phyloP scores from a whole-genome alignment of 2,113 vertebrate genomes.

The cattle (Bos taurus) region DNA sequence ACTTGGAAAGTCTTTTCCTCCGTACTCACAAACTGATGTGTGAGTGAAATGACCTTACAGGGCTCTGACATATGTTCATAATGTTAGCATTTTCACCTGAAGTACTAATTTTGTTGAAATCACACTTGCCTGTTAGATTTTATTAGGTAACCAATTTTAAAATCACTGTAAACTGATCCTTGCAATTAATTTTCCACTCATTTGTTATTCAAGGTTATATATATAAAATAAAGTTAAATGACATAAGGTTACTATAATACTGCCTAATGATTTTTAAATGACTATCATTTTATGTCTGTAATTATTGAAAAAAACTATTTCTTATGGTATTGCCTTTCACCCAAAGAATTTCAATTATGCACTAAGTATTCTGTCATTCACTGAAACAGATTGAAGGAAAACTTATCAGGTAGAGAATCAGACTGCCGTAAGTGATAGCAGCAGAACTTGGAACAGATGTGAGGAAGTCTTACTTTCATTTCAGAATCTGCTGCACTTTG shows the following conservation, averaged over 20 bases:
- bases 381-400: neutral
- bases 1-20: slow-evolving; percentile 22
- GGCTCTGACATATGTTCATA: neutral
- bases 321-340: neutral
- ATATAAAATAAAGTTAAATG: neutral
- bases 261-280: neutral
- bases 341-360: neutral
- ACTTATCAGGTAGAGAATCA: neutral
- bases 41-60: neutral
- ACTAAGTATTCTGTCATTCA: neutral
- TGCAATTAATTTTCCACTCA: neutral
- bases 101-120: slow-evolving; percentile 37
- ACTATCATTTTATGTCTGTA: neutral
- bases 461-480: neutral
- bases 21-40: neutral
- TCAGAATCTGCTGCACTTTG: neutral
- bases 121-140: neutral
- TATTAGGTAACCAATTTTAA: slow-evolving; percentile 13
- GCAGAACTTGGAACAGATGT: neutral
- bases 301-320: neutral
- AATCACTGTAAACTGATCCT: neutral
- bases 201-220: neutral
- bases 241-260: neutral
- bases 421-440: neutral
- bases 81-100: neutral